Evolutionary conservation across 92 coral and sea anemone genomes (phyloP).

Genomic region (Pocillopora grandis): DNA sequence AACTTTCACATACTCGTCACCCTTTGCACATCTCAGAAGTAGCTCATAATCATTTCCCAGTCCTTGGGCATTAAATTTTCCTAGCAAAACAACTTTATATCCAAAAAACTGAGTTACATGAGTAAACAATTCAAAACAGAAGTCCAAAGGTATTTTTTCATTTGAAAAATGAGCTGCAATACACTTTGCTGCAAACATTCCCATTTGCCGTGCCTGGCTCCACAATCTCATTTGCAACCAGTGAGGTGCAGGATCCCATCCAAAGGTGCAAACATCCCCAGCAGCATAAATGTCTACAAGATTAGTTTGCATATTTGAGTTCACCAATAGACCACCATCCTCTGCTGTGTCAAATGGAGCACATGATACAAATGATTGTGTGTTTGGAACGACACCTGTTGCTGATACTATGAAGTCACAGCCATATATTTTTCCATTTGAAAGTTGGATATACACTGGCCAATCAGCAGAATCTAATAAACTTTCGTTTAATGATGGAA

Average conservation of each 20-base stretch:
- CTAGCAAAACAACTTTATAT: conserved; percentile 84
- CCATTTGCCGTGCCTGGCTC: conserved; percentile 99
- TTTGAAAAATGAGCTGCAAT: conserved; percentile 64
- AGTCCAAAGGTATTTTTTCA: conserved; percentile 74
- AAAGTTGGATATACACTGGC: conserved; percentile 78
- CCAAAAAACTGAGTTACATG: conserved; percentile 96
- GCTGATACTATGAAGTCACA: conserved; percentile 95
- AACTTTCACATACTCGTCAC: conserved; percentile 84
- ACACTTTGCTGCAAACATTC: conserved; percentile 90
- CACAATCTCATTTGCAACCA: conserved; percentile 99
- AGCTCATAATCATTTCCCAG: conserved; percentile 77
- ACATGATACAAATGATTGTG: conserved; percentile 59
- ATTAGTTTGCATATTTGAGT: conserved; percentile 77
- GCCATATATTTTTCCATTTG: conserved; percentile 79
- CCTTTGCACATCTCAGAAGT: conserved; percentile 82
- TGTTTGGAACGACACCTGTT: conserved; percentile 87
- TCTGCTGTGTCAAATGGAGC: conserved; percentile 68
- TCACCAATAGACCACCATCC: conserved; percentile 89
- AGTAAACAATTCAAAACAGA: conserved; percentile 89
- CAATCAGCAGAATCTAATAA: conserved; percentile 35
- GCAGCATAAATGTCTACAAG: conserved; percentile 89
- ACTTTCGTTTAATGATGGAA: conserved; percentile 2
- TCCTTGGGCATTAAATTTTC: conserved; percentile 87
- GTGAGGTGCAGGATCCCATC: conserved; percentile 86
- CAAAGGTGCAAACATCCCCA: conserved; percentile 89